These are phyloP conservation scores for Archips xylosteana DNA, from an alignment of 2,888 invertebrate genomes.

Conservation along the genomic window DNA sequence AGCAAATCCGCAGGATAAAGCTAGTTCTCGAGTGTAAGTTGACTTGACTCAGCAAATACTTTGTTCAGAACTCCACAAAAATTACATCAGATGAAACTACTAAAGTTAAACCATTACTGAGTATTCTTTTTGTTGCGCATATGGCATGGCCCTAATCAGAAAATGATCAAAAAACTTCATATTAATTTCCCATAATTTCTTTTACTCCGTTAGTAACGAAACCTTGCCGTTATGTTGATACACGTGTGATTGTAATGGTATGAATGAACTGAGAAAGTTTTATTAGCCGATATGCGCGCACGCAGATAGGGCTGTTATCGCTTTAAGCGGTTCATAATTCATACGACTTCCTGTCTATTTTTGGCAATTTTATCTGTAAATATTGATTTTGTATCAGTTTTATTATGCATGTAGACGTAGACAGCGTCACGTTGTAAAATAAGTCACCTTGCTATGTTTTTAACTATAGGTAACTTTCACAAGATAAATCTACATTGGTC, in stretches of 20 bases:
- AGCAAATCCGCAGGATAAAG: no score
- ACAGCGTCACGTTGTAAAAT: not conserved
- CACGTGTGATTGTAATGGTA: slow-evolving; percentile 30
- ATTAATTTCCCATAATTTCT: not conserved
- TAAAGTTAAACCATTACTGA: no score
- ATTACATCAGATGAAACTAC: no score
- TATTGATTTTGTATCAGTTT: not conserved
- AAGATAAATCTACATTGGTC: no score
- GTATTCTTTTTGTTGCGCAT: not conserved
- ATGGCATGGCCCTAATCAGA: slow-evolving; percentile 12
- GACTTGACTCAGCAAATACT: no score
- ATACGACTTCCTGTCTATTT: slow-evolving; percentile 13
- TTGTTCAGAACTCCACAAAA: no score
- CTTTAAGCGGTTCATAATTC: slow-evolving; percentile 11
- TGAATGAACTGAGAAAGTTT: slow-evolving; percentile 34
- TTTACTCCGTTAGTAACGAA: slow-evolving; percentile 15
- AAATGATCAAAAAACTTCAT: slow-evolving; percentile 9
- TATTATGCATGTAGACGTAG: not conserved
- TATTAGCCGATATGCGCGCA: slow-evolving; percentile 10
- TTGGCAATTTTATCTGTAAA: not conserved
- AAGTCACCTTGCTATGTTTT: no score
- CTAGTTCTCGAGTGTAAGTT: no score
- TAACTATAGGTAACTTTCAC: no score
- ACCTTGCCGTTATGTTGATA: slow-evolving; percentile 9
- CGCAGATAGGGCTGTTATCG: slow-evolving; percentile 14